Conservation (phyloP, 2,113 vertebrate genomes). For the Petromus typicus region DNA sequence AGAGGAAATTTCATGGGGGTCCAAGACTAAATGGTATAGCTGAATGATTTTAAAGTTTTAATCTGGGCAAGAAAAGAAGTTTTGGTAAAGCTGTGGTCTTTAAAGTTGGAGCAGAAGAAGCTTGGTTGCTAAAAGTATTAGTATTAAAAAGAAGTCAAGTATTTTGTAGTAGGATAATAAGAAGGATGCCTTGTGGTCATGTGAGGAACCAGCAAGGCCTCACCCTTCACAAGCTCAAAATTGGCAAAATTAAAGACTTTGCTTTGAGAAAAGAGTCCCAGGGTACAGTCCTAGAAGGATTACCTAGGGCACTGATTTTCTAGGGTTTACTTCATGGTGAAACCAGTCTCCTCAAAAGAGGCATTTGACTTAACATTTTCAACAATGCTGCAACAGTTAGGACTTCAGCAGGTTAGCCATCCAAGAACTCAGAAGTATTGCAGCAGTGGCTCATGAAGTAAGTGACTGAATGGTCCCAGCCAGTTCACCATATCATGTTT, state of each 20-base stretch:
- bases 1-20: not conserved
- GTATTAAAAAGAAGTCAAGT: not conserved
- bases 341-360: no score
- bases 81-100: not conserved
- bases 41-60: not conserved
- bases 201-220: not conserved
- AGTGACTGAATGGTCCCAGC: not conserved
- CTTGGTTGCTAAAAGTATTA: not conserved
- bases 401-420: not conserved
- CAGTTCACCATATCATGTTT: not conserved
- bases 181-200: not conserved
- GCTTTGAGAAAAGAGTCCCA: not conserved
- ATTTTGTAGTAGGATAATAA: not conserved
- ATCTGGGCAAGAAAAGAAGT: not conserved
- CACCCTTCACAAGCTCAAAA: not conserved
- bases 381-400: not conserved
- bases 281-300: not conserved
- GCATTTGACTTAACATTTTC: no score
- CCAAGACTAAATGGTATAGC: not conserved
- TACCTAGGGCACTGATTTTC: not conserved
- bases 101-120: not conserved
- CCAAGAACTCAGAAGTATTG: not conserved
- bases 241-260: not conserved
- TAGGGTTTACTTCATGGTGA: not conserved
- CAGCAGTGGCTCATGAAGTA: not conserved